Base-by-base conservation (phyloP, 2,888 invertebrate genomes). In the Epiblema foenella region DNA sequence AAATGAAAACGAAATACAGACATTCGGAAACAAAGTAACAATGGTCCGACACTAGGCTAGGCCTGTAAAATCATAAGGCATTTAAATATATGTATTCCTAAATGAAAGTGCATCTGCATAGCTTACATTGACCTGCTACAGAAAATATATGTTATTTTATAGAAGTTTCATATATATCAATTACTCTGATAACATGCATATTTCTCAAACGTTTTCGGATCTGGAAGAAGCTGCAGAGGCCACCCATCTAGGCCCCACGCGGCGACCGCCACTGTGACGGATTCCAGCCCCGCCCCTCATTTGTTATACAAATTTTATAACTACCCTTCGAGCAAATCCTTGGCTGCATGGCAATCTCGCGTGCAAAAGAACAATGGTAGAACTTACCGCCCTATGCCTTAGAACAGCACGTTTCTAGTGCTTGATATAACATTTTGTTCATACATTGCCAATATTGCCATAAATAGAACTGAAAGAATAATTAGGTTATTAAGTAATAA, bases 301-400 rank as follows among this genome's bases (percentile, higher is more conserved):
- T 91, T 93, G 91, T 93, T 93, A 93, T 93, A 93, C 93, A 93
- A 93, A 93, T 93, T 93, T 93, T 91, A 93, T 90, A 91, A 91
- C 92, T 91, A 91, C 91, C 93, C 93, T 93, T 85, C 88, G 83
- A 93, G 91, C 91, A 81, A 90, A 89, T 87, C 77, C 79, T 75
- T 77, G 80, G 79, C 78, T 78, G 79, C 78, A 79, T 83, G 83
- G 75, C 83, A 84, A 83, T 79, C 78, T 78, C 74, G 77, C 75
- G 77, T 78, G 79, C 80, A 82, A 83, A 83, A 84, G 82, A 88
- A 89, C 87, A 87, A 88, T 87, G 83, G 82, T 54, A 20, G 9
- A n/a, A 24, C 24, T 20, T 59, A 20, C 39, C 59, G 9, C 52
- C 64, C 37, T 62, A 71, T 29, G 54, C 67, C 42, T 52, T 65